Percentiles rank a stretch among this genome's conserved stretches.
Conservation (phyloP, 2,797 vertebrate genomes). For the Eremophila alpestris region DNA sequence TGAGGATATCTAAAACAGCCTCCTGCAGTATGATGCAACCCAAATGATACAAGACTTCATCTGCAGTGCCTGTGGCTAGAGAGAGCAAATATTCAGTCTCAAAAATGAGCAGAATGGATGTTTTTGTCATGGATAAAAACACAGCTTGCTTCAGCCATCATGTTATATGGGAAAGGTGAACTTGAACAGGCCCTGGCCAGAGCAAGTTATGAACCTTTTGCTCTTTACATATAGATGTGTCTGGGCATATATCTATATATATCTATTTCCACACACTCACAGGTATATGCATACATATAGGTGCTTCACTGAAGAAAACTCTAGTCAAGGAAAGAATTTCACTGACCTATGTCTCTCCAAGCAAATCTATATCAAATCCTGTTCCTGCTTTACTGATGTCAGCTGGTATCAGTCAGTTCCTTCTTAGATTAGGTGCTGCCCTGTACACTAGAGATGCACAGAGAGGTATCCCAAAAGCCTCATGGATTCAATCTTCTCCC, state of each 20-base stretch:
- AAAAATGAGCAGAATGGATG: not conserved
- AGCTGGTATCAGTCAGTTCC: not conserved
- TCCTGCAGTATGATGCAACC: not conserved
- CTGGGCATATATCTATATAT: fast-evolving
- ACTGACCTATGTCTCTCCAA: not conserved
- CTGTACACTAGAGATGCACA: not conserved
- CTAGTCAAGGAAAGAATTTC: not conserved
- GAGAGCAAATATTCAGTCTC: not conserved
- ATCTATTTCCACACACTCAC: fast-evolving
- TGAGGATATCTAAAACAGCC: not conserved
- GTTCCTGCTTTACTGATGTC: not conserved
- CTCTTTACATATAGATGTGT: fast-evolving
- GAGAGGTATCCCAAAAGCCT: not conserved
- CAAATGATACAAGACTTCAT: not conserved
- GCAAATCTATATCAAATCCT: not conserved
- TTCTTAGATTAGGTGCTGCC: not conserved
- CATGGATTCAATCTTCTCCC: not conserved
- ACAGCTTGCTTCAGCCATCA: not conserved
- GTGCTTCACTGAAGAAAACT: not conserved
- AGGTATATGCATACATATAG: fast-evolving
- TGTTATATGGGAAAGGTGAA: not conserved
- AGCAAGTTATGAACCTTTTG: not conserved
- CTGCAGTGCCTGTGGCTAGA: not conserved
- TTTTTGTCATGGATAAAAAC: not conserved
- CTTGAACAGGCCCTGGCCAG: not conserved